Base-by-base conservation (phyloP, 2,113 vertebrate species). In the Ammodytes dubius region DNA sequence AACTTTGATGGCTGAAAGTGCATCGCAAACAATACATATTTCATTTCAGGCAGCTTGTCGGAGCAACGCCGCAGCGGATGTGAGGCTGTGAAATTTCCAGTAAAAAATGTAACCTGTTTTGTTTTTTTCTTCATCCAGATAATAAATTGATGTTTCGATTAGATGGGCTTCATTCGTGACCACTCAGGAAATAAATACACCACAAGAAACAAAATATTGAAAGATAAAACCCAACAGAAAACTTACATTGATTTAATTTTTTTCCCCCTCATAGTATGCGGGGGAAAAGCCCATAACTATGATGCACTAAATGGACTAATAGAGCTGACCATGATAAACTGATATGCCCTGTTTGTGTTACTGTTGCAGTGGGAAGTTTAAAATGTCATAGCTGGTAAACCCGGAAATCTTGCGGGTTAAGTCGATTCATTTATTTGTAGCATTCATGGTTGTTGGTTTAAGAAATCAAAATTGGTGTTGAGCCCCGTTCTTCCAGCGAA, bases 91-190 rank as follows among this genome's bases (percentile, higher is more conserved):
- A 93, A 89, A 92, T 88, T 94, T 95, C 94, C 92, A 92, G 92
- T 93, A 93, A 95, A 89, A 91, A 83, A 84, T 63, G 74, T 82
- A 46, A 42, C 13, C 47, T 87, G 83, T 85, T 71, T 65, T 70
- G 60, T 35, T 49, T 59, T 61, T 56, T 54, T 50, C 39, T 77
- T 61, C 92, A 92, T 95, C 93, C 89, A 94, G 91, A 91, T 95
- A 94, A 95, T 91, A 93, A 96, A 96, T 95, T 94, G 94, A 95
- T 88, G 88, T 94, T 95, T 95, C 93, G 94, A 96, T 95, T 94
- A 90, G 92, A 91, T 87, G 82, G 92, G 90, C 92, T 95, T 94
- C 88, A 93, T 91, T 93, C 64, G 80, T 79, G 86, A 92, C 91
- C 91, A 89, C 91, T 93, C 93, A 93, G 94, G 94, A 96, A 94